Evolutionary conservation across 30 jellyfish, hydroid and myxozoan genomes (phyloP).

Genomic region (Chrysaora quinquecirrha): DNA sequence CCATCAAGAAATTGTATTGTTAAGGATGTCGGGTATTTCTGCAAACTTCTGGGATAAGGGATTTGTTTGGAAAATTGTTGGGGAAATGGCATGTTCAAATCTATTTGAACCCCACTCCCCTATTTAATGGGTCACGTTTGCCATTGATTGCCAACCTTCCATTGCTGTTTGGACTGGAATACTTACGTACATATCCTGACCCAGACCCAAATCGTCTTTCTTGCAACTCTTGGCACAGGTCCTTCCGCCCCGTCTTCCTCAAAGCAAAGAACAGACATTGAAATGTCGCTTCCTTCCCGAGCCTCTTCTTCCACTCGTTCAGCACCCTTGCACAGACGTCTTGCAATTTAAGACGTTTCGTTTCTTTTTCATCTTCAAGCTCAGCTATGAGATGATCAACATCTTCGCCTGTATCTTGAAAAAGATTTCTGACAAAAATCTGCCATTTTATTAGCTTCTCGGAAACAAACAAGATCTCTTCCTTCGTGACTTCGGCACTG

Average conservation of each 20-base stretch:
- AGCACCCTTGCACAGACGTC: slow-evolving; percentile 28
- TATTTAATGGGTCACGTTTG: background rate
- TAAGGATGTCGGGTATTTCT: too few relatives aligned
- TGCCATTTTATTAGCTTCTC: slow-evolving; percentile 28
- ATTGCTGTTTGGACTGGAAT: background rate
- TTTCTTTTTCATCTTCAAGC: slow-evolving; percentile 1
- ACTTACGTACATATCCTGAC: background rate
- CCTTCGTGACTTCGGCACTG: background rate
- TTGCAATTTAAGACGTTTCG: background rate
- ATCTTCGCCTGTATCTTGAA: slow-evolving; percentile 11
- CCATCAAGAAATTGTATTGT: too few relatives aligned
- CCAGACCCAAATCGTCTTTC: background rate
- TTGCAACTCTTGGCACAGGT: background rate
- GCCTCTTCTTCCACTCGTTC: slow-evolving; percentile 17
- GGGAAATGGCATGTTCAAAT: background rate
- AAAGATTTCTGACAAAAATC: slow-evolving; percentile 17
- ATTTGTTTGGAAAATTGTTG: background rate
- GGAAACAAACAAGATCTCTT: slow-evolving; percentile 32
- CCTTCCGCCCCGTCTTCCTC: slow-evolving; percentile 8
- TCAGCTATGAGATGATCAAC: background rate
- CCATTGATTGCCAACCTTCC: background rate
- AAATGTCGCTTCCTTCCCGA: slow-evolving; percentile 4
- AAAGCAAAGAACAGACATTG: background rate
- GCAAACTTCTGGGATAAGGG: too few relatives aligned
- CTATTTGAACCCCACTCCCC: background rate